Conservation (phyloP, 2,888 invertebrate genomes). For the Ernsta delagoae region DNA sequence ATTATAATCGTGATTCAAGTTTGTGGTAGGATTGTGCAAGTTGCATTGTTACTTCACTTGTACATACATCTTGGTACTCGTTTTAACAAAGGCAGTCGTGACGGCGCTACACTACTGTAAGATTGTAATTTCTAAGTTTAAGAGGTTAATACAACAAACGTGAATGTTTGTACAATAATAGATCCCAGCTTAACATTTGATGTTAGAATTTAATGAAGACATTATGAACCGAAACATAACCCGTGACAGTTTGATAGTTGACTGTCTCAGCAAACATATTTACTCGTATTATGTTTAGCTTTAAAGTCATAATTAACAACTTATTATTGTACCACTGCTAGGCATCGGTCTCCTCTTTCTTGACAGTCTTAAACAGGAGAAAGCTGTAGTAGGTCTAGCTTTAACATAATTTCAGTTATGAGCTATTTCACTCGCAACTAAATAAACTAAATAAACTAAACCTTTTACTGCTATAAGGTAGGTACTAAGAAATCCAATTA, state of each 20-base stretch:
- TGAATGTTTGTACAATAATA: slow-evolving; percentile 11
- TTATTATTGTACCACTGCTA: too few relatives aligned
- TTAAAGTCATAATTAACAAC: too few relatives aligned
- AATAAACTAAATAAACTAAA: too few relatives aligned
- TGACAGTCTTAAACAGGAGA: too few relatives aligned
- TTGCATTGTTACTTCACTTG: background rate
- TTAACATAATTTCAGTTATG: too few relatives aligned
- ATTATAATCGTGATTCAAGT: slow-evolving; percentile 15
- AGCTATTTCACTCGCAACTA: too few relatives aligned
- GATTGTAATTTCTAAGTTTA: slow-evolving; percentile 2
- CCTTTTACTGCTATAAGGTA: background rate
- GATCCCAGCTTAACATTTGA: background rate
- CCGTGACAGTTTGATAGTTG: background rate
- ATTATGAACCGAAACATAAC: too few relatives aligned
- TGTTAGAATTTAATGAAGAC: too few relatives aligned
- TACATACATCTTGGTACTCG: slow-evolving; percentile 6
- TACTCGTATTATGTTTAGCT: too few relatives aligned
- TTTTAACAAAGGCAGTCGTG: slow-evolving; percentile 29
- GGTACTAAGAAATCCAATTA: background rate
- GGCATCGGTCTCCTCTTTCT: too few relatives aligned
- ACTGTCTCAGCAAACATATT: background rate
- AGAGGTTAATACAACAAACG: slow-evolving; percentile 17
- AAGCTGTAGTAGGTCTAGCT: too few relatives aligned
- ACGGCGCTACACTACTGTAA: slow-evolving; percentile 24
- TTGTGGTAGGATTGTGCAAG: slow-evolving; percentile 23